These are phyloP conservation scores for Falco novaeseelandiae DNA, from an alignment of 2,797 vertebrate species.

Conservation along the genomic window DNA sequence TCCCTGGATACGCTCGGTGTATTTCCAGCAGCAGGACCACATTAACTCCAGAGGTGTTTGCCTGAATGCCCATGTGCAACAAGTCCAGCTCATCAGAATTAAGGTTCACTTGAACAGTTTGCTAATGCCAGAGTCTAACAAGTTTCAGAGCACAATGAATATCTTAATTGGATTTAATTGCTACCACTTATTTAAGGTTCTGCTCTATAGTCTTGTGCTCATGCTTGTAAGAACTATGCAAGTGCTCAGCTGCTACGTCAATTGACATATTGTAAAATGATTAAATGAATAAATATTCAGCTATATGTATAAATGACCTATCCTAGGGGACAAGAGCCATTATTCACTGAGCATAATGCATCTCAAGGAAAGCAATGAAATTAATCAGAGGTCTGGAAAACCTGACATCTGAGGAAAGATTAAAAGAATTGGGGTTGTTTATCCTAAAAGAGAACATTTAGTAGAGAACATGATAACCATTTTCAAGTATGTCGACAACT, in stretches of 20 bases:
- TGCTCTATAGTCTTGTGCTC: too few species aligned
- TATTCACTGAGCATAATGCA: slow-evolving; percentile 62
- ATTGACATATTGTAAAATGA: slow-evolving; percentile 25
- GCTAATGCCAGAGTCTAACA: not conserved
- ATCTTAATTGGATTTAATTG: not conserved
- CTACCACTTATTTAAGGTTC: not conserved
- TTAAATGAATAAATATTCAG: slow-evolving; percentile 64
- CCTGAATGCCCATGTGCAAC: rapidly evolving
- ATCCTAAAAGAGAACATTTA: slow-evolving; percentile 35
- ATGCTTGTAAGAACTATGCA: not conserved
- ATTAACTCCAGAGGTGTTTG: rapidly evolving
- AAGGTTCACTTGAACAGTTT: not conserved
- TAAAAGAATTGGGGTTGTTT: slow-evolving; percentile 60
- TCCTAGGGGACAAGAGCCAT: slow-evolving; percentile 68
- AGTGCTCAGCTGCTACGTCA: not conserved
- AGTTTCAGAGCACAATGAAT: not conserved
- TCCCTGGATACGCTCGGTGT: rapidly evolving
- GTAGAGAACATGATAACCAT: not conserved
- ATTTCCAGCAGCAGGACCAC: not conserved
- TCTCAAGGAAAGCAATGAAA: slow-evolving; percentile 51
- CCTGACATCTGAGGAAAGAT: slow-evolving; percentile 62
- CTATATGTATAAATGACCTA: slow-evolving; percentile 50
- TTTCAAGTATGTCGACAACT: not conserved
- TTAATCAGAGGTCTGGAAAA: slow-evolving; percentile 65
- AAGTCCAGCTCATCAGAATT: not conserved